A percentile compares a stretch with the other conserved stretches of the same genome.
Conservation (phyloP, 2,113 vertebrate species). For the Percopsis transmontana region DNA sequence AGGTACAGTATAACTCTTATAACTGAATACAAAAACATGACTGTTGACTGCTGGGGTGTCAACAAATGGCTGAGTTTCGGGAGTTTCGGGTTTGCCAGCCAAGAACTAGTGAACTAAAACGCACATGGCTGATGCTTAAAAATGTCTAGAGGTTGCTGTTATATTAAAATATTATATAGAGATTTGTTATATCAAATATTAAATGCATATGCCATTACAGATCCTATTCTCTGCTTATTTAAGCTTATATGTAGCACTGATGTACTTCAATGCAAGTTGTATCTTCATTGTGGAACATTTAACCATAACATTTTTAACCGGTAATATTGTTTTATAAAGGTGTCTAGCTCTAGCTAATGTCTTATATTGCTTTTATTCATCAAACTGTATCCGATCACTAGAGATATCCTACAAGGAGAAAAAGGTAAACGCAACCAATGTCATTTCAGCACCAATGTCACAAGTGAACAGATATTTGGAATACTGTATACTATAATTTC, state of each 20-base stretch:
- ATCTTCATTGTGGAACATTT: neutral
- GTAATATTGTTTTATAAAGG: no score
- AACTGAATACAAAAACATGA: neutral
- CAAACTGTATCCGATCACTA: neutral
- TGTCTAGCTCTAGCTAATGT: no score
- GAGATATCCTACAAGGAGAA: neutral
- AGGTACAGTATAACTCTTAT: neutral
- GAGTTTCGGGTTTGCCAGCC: no score
- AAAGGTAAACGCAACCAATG: constrained; percentile 19
- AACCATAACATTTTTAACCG: neutral
- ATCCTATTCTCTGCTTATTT: constrained; percentile 15
- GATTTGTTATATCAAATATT: neutral
- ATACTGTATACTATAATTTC: constrained; percentile 21
- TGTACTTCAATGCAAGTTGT: neutral
- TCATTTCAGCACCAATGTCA: constrained; percentile 40
- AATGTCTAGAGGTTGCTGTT: no score
- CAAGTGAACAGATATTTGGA: constrained; percentile 34
- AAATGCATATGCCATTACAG: neutral
- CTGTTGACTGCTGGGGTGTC: no score
- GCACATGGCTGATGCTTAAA: no score
- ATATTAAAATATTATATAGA: no score
- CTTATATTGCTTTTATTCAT: constrained; percentile 39
- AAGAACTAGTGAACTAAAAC: no score
- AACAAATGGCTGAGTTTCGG: no score
- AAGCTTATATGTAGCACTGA: constrained; percentile 13